Evolutionary conservation across 1,140 invertebrate species (phyloP).

Genomic region (Heliothis subflexa): DNA sequence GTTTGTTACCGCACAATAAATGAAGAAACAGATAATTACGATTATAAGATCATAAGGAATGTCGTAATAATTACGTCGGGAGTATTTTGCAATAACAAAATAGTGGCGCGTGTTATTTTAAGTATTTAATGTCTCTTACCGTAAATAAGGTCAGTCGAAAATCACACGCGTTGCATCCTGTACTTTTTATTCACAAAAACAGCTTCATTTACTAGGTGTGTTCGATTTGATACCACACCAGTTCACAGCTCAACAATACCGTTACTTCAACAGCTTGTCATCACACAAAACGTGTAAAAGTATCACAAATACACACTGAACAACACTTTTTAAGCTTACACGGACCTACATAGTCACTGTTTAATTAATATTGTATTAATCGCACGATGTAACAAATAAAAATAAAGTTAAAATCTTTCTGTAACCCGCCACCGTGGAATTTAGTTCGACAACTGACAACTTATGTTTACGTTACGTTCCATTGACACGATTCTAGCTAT

Average conservation of each 20-base stretch:
- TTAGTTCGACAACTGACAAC: slow-evolving; percentile 55
- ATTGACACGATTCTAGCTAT: slow-evolving; percentile 54
- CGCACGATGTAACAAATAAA: slow-evolving; percentile 23
- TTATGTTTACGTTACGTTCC: slow-evolving; percentile 60
- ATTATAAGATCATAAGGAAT: slow-evolving; percentile 13
- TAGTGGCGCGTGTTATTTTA: neutral
- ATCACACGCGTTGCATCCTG: slow-evolving; percentile 67
- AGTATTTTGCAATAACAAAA: slow-evolving; percentile 23
- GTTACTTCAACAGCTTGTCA: slow-evolving; percentile 70
- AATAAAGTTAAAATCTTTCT: slow-evolving; percentile 4
- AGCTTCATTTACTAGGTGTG: slow-evolving; percentile 65
- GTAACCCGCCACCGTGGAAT: slow-evolving; percentile 54
- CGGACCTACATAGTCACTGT: slow-evolving; percentile 44
- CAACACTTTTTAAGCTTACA: slow-evolving; percentile 23
- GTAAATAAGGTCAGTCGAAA: slow-evolving; percentile 56
- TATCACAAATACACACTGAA: slow-evolving; percentile 44
- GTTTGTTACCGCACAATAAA: neutral
- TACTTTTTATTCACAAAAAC: slow-evolving; percentile 64
- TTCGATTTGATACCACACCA: slow-evolving; percentile 69
- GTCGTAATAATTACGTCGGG: slow-evolving; percentile 7
- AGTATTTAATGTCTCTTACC: slow-evolving; percentile 57
- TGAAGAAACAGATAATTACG: neutral
- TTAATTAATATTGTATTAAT: slow-evolving; percentile 40
- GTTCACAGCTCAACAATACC: slow-evolving; percentile 73
- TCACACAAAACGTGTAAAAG: slow-evolving; percentile 53